A percentile compares a stretch with the other conserved stretches of the same genome.
Conservation (phyloP, 2,888 invertebrate species). For the Orchesella flavescens region DNA sequence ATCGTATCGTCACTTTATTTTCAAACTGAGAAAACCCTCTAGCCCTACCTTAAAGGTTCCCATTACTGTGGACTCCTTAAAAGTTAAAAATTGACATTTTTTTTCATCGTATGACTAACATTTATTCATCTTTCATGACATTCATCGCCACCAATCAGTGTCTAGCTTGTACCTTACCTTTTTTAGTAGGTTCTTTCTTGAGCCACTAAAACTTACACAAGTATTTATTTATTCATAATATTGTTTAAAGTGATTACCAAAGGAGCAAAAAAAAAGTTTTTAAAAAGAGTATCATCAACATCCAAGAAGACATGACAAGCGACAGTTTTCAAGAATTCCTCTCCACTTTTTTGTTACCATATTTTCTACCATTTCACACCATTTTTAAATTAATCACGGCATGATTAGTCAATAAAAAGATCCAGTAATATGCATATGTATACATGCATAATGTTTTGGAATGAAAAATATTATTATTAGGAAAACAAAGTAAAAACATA, state of each 20-base stretch:
- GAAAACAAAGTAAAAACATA: no score
- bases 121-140: background rate
- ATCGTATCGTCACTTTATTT: background rate
- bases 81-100: background rate
- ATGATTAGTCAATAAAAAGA: no score
- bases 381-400: no score
- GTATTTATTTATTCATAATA: background rate
- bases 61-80: background rate
- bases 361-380: no score
- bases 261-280: slow-evolving; percentile 29
- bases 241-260: slow-evolving; percentile 10
- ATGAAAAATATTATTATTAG: no score
- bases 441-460: no score
- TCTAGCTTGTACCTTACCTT: background rate
- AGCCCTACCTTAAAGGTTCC: no score
- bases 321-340: no score
- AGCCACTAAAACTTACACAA: background rate
- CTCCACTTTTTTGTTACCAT: no score
- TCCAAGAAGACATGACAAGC: no score
- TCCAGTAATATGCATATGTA: no score
- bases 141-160: background rate
- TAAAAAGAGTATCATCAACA: no score
- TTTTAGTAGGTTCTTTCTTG: background rate
- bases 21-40: background rate
- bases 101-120: background rate